Conservation (phyloP, 1,140 invertebrate species). For the Cydia fagiglandana region DNA sequence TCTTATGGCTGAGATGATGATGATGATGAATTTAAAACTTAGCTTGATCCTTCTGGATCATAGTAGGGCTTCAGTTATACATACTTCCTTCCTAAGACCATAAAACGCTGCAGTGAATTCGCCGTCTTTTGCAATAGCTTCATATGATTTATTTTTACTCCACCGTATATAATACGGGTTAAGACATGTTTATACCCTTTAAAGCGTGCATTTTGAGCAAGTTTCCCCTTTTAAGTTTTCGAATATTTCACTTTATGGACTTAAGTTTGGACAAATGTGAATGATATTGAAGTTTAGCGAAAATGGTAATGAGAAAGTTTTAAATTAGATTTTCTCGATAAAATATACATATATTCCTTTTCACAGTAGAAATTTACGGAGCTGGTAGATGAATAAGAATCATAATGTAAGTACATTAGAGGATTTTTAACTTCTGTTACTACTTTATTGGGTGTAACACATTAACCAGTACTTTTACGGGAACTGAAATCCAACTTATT, state of each 20-base stretch:
- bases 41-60: neutral
- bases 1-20: too few relatives aligned
- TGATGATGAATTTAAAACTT: too few relatives aligned
- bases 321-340: neutral
- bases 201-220: neutral
- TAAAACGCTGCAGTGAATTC: conserved; percentile 53
- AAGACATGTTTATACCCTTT: conserved; percentile 39
- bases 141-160: conserved; percentile 53
- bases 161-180: conserved; percentile 38
- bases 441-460: too few relatives aligned
- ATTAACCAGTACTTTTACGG: too few relatives aligned
- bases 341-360: too few relatives aligned
- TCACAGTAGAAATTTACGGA: too few relatives aligned
- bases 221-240: neutral
- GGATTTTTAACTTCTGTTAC: too few relatives aligned
- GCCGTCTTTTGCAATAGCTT: conserved; percentile 48
- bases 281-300: neutral
- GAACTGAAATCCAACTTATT: too few relatives aligned
- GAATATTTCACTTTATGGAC: conserved; percentile 7
- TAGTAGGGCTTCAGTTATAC: conserved; percentile 32
- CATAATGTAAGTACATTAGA: too few relatives aligned
- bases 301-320: neutral
- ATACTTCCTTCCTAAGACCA: conserved; percentile 46
- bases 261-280: conserved; percentile 7
- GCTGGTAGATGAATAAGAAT: too few relatives aligned